Percentiles rank a stretch among this genome's conserved stretches.
These are phyloP conservation scores for Syritta pipiens DNA, from an alignment of 2,888 invertebrate genomes.

Conservation along the genomic window DNA sequence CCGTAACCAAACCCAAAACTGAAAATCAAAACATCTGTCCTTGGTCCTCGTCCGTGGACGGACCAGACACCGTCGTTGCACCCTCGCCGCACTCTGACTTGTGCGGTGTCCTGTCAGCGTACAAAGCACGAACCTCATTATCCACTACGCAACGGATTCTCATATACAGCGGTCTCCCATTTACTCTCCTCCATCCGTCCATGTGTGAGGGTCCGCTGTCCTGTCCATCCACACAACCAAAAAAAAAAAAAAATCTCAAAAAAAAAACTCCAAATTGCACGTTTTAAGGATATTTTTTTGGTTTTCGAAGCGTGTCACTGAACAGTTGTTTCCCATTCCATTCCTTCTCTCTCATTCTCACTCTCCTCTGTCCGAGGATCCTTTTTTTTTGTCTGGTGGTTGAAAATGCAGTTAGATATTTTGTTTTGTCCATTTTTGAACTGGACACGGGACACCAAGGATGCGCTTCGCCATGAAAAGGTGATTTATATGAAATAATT, in stretches of 20 bases:
- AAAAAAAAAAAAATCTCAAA: background rate
- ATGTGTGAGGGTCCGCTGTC: constrained; percentile 29
- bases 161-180: background rate
- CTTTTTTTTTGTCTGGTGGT: background rate
- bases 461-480: constrained; percentile 31
- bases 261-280: constrained; percentile 10
- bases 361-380: background rate
- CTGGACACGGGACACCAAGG: constrained; percentile 43
- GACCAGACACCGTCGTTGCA: constrained; percentile 15
- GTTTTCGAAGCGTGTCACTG: constrained; percentile 40
- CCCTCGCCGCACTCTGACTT: constrained; percentile 47
- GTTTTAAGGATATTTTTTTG: constrained; percentile 11
- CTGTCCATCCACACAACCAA: constrained; percentile 24
- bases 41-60: constrained; percentile 29
- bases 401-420: background rate
- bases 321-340: constrained; percentile 40
- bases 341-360: background rate
- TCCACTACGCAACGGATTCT: constrained; percentile 32
- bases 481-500: constrained; percentile 69
- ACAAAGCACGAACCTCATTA: constrained; percentile 37
- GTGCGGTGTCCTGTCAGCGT: constrained; percentile 47
- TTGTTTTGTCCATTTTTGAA: constrained; percentile 54
- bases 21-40: constrained; percentile 50
- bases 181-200: background rate
- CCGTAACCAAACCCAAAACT: no score